Evolutionary conservation across 2,888 invertebrate genomes (phyloP).

Genomic region (Andrena flavipes): DNA sequence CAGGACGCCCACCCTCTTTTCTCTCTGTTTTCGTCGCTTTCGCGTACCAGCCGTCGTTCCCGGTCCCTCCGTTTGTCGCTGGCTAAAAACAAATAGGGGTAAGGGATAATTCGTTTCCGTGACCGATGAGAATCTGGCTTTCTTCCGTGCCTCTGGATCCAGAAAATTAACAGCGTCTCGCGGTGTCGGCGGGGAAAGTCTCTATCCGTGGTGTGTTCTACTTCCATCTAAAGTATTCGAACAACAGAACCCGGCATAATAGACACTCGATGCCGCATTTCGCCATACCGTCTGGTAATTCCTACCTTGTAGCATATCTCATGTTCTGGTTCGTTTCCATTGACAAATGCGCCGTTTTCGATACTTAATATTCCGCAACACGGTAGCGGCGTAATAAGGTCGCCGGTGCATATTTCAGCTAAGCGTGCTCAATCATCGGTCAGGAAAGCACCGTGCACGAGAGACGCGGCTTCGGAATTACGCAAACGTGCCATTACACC

Average conservation of each 20-base stretch:
- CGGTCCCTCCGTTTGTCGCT: slow-evolving; percentile 52
- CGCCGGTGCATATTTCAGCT: slow-evolving; percentile 40
- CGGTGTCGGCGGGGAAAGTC: not conserved
- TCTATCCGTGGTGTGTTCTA: not conserved
- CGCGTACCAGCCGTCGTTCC: slow-evolving; percentile 45
- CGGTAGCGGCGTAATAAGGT: slow-evolving; percentile 47
- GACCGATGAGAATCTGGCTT: slow-evolving; percentile 62
- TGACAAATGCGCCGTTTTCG: slow-evolving; percentile 41
- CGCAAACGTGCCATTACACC: slow-evolving; percentile 65
- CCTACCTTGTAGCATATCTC: slow-evolving; percentile 15
- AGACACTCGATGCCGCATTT: slow-evolving; percentile 10
- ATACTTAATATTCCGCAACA: slow-evolving; percentile 52
- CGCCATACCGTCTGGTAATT: slow-evolving; percentile 19
- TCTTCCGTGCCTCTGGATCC: slow-evolving; percentile 67
- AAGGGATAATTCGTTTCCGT: slow-evolving; percentile 71
- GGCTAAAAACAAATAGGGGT: slow-evolving; percentile 80
- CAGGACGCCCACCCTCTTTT: slow-evolving; percentile 50
- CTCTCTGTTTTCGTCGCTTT: slow-evolving; percentile 71
- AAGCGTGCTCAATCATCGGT: slow-evolving; percentile 51
- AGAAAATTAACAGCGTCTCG: slow-evolving; percentile 68
- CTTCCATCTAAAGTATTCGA: not conserved
- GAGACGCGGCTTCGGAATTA: slow-evolving; percentile 51
- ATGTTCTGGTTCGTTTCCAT: slow-evolving; percentile 35
- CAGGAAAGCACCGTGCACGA: slow-evolving; percentile 53
- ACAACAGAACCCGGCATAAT: not conserved